Conservation (phyloP, 2,888 invertebrate species). For the Hirudinaria manillensis region DNA sequence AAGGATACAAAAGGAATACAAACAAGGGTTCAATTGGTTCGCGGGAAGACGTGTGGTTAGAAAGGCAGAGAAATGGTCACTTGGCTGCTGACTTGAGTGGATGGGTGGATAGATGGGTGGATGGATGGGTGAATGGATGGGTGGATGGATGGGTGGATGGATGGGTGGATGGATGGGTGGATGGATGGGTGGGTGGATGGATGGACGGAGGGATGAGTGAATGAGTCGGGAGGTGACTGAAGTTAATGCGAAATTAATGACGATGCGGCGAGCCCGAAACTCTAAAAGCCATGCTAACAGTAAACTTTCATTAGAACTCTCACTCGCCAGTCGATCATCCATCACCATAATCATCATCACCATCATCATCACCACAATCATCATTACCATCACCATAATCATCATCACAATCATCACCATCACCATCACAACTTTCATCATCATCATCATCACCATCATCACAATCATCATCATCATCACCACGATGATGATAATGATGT, state of each 20-base stretch:
- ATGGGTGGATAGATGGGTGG: background rate
- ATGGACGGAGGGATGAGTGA: slow-evolving; percentile 13
- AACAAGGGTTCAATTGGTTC: no score
- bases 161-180: slow-evolving; percentile 13
- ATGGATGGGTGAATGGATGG: slow-evolving; percentile 12
- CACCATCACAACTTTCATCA: slow-evolving; percentile 17
- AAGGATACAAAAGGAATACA: no score
- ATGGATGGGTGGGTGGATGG: slow-evolving; percentile 20
- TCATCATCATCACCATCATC: slow-evolving; percentile 18
- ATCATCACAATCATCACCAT: slow-evolving; percentile 13
- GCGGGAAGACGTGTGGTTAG: no score
- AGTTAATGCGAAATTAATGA: background rate
- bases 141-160: slow-evolving; percentile 1
- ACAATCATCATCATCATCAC: slow-evolving; percentile 10
- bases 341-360: slow-evolving; percentile 12
- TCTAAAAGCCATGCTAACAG: background rate
- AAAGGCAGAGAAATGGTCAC: no score
- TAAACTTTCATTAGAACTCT: background rate
- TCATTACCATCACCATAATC: background rate
- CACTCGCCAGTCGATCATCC: background rate
- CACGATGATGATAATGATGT: slow-evolving; percentile 17
- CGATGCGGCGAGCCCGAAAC: background rate
- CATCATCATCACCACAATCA: slow-evolving; percentile 7
- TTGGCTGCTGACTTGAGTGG: no score
- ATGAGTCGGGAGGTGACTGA: slow-evolving; percentile 7